A percentile compares a stretch with the other conserved stretches of the same genome.
phyloP scores from a whole-genome alignment of 2,113 vertebrate species.

The Gorilla gorilla region DNA sequence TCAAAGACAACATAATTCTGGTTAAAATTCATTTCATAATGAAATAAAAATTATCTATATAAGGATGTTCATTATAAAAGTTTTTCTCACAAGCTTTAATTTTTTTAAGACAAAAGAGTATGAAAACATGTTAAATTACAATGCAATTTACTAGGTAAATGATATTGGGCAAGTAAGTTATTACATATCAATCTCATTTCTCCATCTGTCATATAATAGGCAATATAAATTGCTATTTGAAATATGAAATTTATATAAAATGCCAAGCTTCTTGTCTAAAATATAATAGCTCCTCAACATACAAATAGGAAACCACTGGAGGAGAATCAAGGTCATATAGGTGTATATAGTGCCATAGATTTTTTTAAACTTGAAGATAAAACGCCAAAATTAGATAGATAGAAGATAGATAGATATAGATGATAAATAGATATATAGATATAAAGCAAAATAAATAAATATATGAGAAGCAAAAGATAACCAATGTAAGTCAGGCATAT shows the following conservation, averaged over 20 bases:
- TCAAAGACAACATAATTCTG: background rate
- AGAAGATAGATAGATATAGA: background rate
- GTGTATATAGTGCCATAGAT: background rate
- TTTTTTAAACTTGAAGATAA: background rate
- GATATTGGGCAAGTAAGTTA: background rate
- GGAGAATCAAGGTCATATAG: background rate
- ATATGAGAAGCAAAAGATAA: background rate
- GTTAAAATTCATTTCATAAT: background rate
- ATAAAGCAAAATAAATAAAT: background rate
- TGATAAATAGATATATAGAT: background rate
- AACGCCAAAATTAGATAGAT: background rate
- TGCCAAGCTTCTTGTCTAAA: constrained; percentile 11
- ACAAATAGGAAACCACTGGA: background rate
- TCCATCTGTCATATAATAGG: background rate
- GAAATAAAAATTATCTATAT: background rate
- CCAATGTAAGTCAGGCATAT: background rate
- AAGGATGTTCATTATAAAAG: background rate
- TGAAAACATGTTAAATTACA: background rate
- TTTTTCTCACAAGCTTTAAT: background rate
- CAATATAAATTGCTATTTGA: background rate
- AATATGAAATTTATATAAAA: constrained; percentile 10
- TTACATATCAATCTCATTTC: background rate
- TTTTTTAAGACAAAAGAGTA: constrained; percentile 24
- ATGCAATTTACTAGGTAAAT: background rate
- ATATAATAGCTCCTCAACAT: background rate